phyloP scores from a whole-genome alignment of 2,888 invertebrate genomes.

The Caenorhabditis uteleia region DNA sequence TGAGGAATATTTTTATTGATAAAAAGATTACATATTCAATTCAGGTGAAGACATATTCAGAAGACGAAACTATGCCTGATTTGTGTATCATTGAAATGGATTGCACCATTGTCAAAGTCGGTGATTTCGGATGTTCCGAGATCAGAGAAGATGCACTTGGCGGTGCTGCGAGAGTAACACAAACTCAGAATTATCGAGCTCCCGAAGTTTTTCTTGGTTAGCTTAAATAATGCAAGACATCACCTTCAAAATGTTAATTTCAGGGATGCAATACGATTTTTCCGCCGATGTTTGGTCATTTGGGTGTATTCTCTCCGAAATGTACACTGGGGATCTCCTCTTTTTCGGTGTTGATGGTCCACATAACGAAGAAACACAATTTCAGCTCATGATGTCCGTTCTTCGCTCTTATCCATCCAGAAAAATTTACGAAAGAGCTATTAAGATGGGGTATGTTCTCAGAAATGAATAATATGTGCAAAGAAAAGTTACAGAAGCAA shows the following conservation, averaged over 20 bases:
- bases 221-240: background rate
- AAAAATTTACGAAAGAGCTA: too few relatives aligned
- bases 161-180: too few relatives aligned
- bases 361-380: constrained; percentile 6
- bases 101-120: background rate
- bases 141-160: background rate
- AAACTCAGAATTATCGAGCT: constrained; percentile 26
- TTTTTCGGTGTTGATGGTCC: constrained; percentile 11
- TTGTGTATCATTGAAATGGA: background rate
- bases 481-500: too few relatives aligned
- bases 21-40: too few relatives aligned
- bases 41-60: too few relatives aligned
- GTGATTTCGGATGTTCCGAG: constrained; percentile 17
- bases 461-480: too few relatives aligned
- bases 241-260: background rate
- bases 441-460: too few relatives aligned
- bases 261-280: constrained; percentile 5
- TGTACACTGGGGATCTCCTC: constrained; percentile 24
- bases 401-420: too few relatives aligned
- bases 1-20: too few relatives aligned
- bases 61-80: too few relatives aligned
- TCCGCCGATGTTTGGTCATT: constrained; percentile 29
- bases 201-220: constrained; percentile 22
- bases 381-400: constrained; percentile 14
- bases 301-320: constrained; percentile 11